phyloP scores from a whole-genome alignment of 2,113 vertebrate genomes.

The Siniperca chuatsi region DNA sequence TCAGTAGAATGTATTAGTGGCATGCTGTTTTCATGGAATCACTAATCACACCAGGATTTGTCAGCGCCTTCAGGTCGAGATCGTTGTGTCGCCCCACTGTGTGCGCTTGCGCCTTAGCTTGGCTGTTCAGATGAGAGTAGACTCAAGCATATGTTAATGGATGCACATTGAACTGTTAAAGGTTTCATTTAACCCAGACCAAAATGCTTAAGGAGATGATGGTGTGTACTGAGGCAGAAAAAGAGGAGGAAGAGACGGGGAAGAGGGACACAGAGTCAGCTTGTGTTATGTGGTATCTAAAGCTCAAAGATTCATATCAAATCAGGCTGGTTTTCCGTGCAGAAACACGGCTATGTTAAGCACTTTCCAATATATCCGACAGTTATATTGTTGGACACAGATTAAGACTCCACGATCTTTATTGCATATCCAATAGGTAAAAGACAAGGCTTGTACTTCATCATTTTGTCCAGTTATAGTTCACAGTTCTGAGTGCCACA shows the following conservation, averaged over 20 bases:
- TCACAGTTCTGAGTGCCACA: neutral
- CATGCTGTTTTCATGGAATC: slow-evolving; percentile 27
- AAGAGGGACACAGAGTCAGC: slow-evolving; percentile 54
- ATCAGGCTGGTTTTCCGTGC: slow-evolving; percentile 55
- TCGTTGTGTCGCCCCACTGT: slow-evolving; percentile 33
- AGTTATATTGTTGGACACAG: neutral
- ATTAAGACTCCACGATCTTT: slow-evolving; percentile 8
- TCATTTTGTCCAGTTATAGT: neutral
- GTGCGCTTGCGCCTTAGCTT: slow-evolving; percentile 36
- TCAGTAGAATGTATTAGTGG: slow-evolving; percentile 15
- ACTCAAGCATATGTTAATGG: slow-evolving; percentile 82
- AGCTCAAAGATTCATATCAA: slow-evolving; percentile 66
- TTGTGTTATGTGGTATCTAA: slow-evolving; percentile 66
- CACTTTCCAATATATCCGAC: neutral
- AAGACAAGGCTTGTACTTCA: neutral
- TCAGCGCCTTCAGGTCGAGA: slow-evolving; percentile 38
- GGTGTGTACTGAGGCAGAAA: slow-evolving; percentile 79
- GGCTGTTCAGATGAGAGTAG: slow-evolving; percentile 58
- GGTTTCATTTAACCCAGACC: slow-evolving; percentile 83
- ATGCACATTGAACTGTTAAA: slow-evolving; percentile 84
- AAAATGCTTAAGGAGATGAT: slow-evolving; percentile 83
- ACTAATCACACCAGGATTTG: slow-evolving; percentile 49
- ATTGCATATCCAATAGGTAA: slow-evolving; percentile 1
- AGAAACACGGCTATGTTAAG: slow-evolving; percentile 48
- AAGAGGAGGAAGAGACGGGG: slow-evolving; percentile 62